A percentile compares a stretch with the other conserved stretches of the same genome.
Conservation (phyloP, 2,888 invertebrate species). For the Plusia festucae region DNA sequence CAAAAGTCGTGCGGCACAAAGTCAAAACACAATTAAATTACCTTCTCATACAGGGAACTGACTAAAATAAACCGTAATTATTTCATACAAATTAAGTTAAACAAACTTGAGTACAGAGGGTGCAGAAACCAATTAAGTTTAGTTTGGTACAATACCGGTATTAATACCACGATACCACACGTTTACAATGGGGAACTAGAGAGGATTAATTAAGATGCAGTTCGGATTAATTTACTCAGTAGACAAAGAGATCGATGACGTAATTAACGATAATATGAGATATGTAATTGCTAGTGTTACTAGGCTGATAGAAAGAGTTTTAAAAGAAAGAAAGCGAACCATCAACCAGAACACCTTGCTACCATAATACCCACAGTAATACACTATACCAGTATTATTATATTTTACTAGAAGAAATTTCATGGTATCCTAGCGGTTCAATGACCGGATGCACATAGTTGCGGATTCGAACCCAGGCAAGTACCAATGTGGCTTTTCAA, state of each 20-base stretch:
- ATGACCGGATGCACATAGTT: no score
- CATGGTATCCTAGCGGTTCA: no score
- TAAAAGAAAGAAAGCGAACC: no score
- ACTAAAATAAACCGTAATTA: background rate
- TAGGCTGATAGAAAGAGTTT: no score
- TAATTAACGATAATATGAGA: background rate
- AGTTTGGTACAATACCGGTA: background rate
- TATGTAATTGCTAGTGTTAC: background rate
- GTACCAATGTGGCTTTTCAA: no score
- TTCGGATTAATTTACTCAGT: background rate
- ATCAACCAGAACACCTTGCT: no score
- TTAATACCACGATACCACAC: background rate
- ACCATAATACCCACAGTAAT: no score
- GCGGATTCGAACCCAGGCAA: no score
- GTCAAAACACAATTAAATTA: background rate
- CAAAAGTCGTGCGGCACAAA: background rate
- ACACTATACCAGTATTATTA: no score
- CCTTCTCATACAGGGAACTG: background rate
- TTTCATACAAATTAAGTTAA: background rate
- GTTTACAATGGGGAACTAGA: background rate
- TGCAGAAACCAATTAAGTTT: background rate
- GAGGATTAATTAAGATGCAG: slow-evolving; percentile 1
- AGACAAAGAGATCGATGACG: background rate
- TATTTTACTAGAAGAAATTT: no score
- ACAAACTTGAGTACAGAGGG: background rate